These are phyloP conservation scores for Tetranychus truncatus DNA, from an alignment of 2,888 invertebrate species.

Conservation along the genomic window DNA sequence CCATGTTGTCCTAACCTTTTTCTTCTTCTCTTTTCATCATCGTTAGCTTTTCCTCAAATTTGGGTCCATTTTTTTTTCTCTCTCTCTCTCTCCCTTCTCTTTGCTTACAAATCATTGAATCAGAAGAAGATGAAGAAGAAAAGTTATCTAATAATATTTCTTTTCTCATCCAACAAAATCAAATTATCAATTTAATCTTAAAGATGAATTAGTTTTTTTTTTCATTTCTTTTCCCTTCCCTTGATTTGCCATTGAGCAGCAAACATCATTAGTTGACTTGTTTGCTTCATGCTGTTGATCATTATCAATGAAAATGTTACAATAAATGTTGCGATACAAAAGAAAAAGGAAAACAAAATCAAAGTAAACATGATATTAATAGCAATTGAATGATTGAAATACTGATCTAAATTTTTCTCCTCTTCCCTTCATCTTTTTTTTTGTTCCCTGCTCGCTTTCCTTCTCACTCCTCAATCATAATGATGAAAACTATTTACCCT, in stretches of 20 bases:
- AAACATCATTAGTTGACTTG: too few species aligned
- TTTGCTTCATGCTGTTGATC: too few species aligned
- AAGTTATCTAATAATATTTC: background rate
- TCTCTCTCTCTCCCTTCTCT: background rate
- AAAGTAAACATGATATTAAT: background rate
- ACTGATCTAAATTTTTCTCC: background rate
- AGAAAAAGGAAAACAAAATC: background rate
- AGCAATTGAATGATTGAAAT: background rate
- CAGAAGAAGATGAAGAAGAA: background rate
- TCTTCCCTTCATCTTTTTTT: slow-evolving; percentile 2
- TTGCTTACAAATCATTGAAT: background rate
- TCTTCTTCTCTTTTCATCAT: slow-evolving; percentile 5
- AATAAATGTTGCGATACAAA: too few species aligned
- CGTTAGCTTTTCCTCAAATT: background rate
- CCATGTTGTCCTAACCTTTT: slow-evolving; percentile 1
- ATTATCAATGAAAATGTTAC: too few species aligned
- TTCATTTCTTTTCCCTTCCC: too few species aligned
- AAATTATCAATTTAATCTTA: too few species aligned
- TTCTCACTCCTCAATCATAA: background rate
- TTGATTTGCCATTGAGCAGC: too few species aligned
- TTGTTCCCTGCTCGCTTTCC: background rate
- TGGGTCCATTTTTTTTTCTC: background rate
- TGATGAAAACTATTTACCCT: too few species aligned
- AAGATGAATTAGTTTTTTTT: too few species aligned
- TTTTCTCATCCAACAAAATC: too few species aligned